Evolutionary conservation across 2,113 vertebrate genomes (phyloP).

Genomic region (Ariopsis seemanni): DNA sequence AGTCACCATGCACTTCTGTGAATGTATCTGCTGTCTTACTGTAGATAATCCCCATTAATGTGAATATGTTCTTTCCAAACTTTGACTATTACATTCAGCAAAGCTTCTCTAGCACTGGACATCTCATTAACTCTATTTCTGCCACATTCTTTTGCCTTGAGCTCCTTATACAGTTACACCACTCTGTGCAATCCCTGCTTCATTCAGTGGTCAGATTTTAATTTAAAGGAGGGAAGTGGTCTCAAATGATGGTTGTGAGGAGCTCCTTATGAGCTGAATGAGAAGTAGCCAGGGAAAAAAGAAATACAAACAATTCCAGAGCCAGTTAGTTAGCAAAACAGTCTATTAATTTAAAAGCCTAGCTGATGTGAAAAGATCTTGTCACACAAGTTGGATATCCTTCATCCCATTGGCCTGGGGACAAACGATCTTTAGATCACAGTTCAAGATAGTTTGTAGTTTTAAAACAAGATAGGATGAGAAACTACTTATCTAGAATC

Average conservation of each 20-base stretch:
- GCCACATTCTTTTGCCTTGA: background rate
- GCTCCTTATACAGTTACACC: background rate
- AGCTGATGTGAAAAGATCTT: background rate
- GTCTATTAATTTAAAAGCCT: background rate
- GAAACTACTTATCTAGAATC: background rate
- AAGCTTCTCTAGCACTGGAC: background rate
- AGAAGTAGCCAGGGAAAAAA: background rate
- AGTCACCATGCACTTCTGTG: background rate
- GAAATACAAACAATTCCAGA: background rate
- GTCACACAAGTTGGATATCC: background rate
- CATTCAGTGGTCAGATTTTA: background rate
- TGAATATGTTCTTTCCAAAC: background rate
- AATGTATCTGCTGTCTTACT: background rate
- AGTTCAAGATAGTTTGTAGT: background rate
- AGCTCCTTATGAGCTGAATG: background rate
- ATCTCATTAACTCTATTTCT: background rate
- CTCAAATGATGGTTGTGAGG: background rate
- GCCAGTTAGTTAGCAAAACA: background rate
- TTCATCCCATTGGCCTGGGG: background rate
- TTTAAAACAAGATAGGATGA: background rate
- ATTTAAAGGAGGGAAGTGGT: background rate
- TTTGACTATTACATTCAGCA: background rate
- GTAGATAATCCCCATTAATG: background rate
- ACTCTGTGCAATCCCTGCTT: background rate
- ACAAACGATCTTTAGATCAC: background rate